Base-by-base conservation (phyloP, 2,113 vertebrate genomes). In the Puma concolor region DNA sequence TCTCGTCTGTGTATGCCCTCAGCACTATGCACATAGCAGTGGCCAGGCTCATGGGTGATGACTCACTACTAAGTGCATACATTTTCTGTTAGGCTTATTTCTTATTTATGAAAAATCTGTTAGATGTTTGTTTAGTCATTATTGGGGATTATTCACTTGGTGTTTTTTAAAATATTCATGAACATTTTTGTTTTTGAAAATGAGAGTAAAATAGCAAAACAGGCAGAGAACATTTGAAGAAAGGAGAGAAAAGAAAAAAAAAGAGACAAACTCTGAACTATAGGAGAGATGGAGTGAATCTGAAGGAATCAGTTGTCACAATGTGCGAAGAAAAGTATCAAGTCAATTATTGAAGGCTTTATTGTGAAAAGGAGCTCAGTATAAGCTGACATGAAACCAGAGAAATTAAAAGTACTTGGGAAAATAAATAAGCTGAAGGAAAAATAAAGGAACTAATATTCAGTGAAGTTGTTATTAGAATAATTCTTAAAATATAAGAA, bases 161-260 rank as follows among this genome's bases (percentile, higher is more conserved):
- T 69, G 4, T 63, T 52, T 96, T 88, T 93, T 8, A 44, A 76
- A 83, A 76, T 77, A 96, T 72, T 93, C 64, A 69, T 44, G 16
- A 52, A 33, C 13, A 83, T 21, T 87, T 54, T 89, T 94, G 15
- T 4, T 93, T 96, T 77, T 66, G 25, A 87, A 94, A 95, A 38
- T 21, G 74, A 44, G 7, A 92, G 91, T 90, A 80, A 85, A 88
- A 89, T 82, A 63, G 27, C 63, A 93, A 67, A 83, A 4, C n/a
- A 38, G 36, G 17, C 2, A 6, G 17, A 67, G 86, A 81, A 88
- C 14, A 60, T 50, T 91, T 50, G 25, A 87, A 96, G 38, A 67
- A 77, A 27, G 23, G 33, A 31, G 4, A 63, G 31, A 71, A 92
- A 95, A 36, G 44, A 57, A 92, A 57, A 23, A 44, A 90, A 36